Percentiles rank a stretch among this genome's conserved stretches.
These are phyloP conservation scores for Gasterosteus nipponicus DNA, from an alignment of 2,113 vertebrate genomes.

Conservation along the genomic window DNA sequence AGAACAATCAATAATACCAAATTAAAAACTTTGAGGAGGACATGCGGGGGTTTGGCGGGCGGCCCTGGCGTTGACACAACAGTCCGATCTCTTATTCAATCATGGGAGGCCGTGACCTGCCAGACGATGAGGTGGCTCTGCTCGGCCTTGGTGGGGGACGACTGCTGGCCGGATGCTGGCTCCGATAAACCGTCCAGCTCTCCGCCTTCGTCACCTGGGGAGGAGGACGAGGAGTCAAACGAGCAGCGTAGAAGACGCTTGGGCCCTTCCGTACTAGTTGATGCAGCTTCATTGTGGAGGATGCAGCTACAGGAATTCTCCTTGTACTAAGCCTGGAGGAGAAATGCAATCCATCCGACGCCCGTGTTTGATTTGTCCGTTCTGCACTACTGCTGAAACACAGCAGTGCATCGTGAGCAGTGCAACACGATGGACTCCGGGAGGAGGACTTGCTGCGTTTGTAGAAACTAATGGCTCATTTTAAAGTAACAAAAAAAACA, in stretches of 20 bases:
- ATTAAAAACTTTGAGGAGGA: constrained; percentile 58
- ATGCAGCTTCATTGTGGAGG: neutral
- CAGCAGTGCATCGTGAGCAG: neutral
- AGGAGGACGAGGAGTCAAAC: constrained; percentile 25
- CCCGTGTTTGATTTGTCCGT: neutral
- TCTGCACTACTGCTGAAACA: neutral
- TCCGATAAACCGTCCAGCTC: constrained; percentile 87
- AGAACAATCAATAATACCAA: constrained; percentile 61
- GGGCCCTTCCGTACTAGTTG: neutral
- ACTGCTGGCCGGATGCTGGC: constrained; percentile 82
- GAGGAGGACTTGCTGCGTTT: neutral
- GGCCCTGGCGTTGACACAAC: constrained; percentile 46
- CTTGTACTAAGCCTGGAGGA: neutral
- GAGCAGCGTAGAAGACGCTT: neutral
- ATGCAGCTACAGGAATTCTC: neutral
- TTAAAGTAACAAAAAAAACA: neutral
- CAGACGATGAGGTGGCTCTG: constrained; percentile 98
- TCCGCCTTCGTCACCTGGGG: constrained; percentile 91
- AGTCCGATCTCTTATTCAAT: constrained; percentile 79
- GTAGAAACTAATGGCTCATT: neutral
- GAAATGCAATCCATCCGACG: neutral
- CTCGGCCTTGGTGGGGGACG: constrained; percentile 89
- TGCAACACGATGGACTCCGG: neutral
- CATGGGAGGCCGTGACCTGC: constrained; percentile 91
- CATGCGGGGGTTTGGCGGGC: constrained; percentile 60